These are phyloP conservation scores for Serripes groenlandicus DNA, from an alignment of 2,888 invertebrate species.

Conservation along the genomic window DNA sequence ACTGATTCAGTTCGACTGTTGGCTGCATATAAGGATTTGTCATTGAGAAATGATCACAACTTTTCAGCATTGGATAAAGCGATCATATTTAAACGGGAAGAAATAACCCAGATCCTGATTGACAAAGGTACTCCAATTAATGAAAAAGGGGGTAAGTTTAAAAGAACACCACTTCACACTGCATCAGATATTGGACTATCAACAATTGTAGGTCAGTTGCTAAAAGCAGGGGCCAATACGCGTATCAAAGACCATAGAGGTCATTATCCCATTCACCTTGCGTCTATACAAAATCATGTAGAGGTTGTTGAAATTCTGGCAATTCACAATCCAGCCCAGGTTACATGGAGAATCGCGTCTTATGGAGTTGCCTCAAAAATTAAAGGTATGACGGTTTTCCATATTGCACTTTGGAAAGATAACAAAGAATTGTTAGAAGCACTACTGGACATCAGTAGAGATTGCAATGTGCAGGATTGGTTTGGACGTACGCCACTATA, in stretches of 20 bases:
- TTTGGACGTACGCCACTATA: slow-evolving; percentile 50
- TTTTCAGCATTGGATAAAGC: slow-evolving; percentile 25
- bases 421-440: slow-evolving; percentile 22
- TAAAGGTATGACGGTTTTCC: slow-evolving; percentile 46
- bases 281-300: slow-evolving; percentile 37
- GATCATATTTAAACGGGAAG: slow-evolving; percentile 24
- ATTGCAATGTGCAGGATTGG: slow-evolving; percentile 43
- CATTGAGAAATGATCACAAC: slow-evolving; percentile 7
- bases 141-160: slow-evolving; percentile 34
- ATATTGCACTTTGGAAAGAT: slow-evolving; percentile 52
- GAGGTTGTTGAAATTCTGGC: slow-evolving; percentile 23
- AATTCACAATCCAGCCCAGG: slow-evolving; percentile 24
- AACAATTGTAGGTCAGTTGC: slow-evolving; percentile 16
- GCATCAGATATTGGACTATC: slow-evolving; percentile 36
- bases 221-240: slow-evolving; percentile 23
- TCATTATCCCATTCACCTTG: slow-evolving; percentile 49
- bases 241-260: slow-evolving; percentile 47
- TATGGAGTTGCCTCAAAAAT: slow-evolving; percentile 36
- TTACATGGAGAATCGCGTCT: slow-evolving; percentile 24
- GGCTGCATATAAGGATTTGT: not conserved
- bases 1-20: slow-evolving; percentile 7
- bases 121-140: slow-evolving; percentile 38
- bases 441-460: slow-evolving; percentile 20
- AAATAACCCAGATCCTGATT: slow-evolving; percentile 23
- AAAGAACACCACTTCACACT: slow-evolving; percentile 51